A percentile compares a stretch with the other conserved stretches of the same genome.
phyloP scores from a whole-genome alignment of 2,888 invertebrate species.

The Bombylius major region DNA sequence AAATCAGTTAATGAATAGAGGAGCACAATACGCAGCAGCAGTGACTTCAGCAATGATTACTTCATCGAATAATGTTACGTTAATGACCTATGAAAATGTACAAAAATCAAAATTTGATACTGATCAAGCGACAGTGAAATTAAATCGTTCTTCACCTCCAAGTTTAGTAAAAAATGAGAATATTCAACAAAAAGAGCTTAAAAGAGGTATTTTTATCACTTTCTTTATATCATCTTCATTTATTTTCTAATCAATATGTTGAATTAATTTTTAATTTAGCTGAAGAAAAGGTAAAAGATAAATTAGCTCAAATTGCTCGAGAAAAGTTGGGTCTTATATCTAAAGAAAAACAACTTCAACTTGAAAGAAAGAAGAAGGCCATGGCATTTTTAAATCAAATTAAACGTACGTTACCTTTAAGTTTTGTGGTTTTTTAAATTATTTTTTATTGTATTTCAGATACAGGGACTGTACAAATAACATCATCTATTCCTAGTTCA shows the following conservation, averaged over 20 bases:
- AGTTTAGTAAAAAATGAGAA: not conserved
- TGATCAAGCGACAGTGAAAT: conserved; percentile 15
- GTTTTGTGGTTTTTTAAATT: not conserved
- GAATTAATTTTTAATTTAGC: conserved; percentile 23
- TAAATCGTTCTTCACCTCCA: conserved; percentile 7
- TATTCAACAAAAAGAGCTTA: conserved; percentile 6
- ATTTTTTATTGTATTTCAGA: not conserved
- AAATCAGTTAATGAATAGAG: conserved; percentile 29
- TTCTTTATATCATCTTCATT: not conserved
- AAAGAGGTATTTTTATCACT: not conserved
- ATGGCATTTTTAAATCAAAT: conserved; percentile 57
- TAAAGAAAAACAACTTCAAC: conserved; percentile 46
- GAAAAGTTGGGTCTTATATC: conserved; percentile 45
- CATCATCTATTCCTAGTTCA: not conserved
- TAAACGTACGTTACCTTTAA: conserved; percentile 24
- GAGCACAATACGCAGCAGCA: conserved; percentile 19
- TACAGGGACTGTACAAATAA: not conserved
- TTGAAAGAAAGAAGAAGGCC: conserved; percentile 67
- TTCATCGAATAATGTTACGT: not conserved
- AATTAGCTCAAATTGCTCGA: conserved; percentile 43
- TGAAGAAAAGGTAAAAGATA: conserved; percentile 47
- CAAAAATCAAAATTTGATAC: conserved; percentile 17
- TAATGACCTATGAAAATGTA: not conserved
- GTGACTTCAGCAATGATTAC: not conserved
- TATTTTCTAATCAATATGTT: not conserved